Evolutionary conservation across 2,888 invertebrate genomes (phyloP).

Genomic region (Polydrusus cervinus): DNA sequence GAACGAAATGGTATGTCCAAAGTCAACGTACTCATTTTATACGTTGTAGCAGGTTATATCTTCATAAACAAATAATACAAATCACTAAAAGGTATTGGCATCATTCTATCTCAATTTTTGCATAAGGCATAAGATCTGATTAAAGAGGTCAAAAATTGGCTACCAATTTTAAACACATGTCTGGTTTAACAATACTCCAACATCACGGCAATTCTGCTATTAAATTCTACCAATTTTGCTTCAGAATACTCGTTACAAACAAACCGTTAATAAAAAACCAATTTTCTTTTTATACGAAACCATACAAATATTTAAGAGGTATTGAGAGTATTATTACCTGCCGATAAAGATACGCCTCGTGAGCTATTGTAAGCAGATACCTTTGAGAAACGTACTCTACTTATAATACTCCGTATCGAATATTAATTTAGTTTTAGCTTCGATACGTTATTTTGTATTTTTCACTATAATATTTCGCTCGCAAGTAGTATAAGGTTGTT

Average conservation of each 20-base stretch:
- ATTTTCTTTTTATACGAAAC: conserved; percentile 49
- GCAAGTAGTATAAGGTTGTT: too few relatives aligned
- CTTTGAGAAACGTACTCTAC: conserved; percentile 36
- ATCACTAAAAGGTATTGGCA: too few relatives aligned
- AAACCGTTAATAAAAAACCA: conserved; percentile 37
- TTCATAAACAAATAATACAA: too few relatives aligned
- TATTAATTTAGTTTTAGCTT: conserved; percentile 21
- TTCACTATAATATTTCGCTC: too few relatives aligned
- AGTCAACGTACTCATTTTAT: too few relatives aligned
- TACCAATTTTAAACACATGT: neutral
- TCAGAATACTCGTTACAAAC: conserved; percentile 23
- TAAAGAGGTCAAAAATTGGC: neutral
- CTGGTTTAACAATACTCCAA: too few relatives aligned
- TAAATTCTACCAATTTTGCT: too few relatives aligned
- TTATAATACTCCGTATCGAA: conserved; percentile 27
- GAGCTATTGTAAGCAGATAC: conserved; percentile 36
- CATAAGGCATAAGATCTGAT: too few relatives aligned
- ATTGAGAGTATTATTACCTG: conserved; percentile 46
- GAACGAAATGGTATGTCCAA: too few relatives aligned
- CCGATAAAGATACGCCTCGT: conserved; percentile 38
- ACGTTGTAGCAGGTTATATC: too few relatives aligned
- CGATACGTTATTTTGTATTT: conserved; percentile 24
- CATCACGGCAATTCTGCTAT: too few relatives aligned
- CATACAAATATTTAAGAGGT: conserved; percentile 34
- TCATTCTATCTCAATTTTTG: too few relatives aligned